Conservation (phyloP, 2,113 vertebrate species). For the Pelusios castaneus region DNA sequence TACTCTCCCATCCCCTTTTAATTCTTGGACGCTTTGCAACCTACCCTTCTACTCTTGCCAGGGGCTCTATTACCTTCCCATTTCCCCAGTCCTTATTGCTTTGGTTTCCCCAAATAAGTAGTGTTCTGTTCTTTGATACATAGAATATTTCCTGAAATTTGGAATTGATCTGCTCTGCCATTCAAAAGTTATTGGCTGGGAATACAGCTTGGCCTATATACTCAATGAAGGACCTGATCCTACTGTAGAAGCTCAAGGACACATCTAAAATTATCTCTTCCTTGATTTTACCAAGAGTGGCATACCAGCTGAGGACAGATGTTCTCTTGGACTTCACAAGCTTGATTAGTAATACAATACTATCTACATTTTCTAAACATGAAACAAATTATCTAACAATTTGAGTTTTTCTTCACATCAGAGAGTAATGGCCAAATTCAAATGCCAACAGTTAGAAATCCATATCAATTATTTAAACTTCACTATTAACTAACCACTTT, state of each 20-base stretch:
- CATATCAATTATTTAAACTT: background rate
- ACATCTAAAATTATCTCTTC: no score
- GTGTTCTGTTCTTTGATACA: background rate
- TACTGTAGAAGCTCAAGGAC: background rate
- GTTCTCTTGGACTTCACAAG: background rate
- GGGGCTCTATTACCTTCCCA: background rate
- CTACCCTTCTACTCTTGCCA: background rate
- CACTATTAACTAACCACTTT: background rate
- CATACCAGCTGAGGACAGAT: background rate
- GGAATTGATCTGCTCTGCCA: background rate
- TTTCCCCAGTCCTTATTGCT: background rate
- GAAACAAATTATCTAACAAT: background rate
- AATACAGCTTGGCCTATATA: background rate
- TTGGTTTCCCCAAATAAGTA: background rate
- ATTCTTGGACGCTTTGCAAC: background rate
- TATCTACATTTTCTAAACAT: background rate
- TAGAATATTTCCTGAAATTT: background rate
- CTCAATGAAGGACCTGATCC: background rate
- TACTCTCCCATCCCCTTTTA: background rate
- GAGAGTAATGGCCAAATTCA: background rate
- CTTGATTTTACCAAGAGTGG: background rate
- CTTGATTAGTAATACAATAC: background rate
- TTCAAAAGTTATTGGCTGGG: background rate
- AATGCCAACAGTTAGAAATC: background rate
- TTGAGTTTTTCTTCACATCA: background rate